Evolutionary conservation across 1,140 invertebrate species (phyloP), one percentile per base, ranked within the genome.

Genomic region (Prorops nasuta): DNA sequence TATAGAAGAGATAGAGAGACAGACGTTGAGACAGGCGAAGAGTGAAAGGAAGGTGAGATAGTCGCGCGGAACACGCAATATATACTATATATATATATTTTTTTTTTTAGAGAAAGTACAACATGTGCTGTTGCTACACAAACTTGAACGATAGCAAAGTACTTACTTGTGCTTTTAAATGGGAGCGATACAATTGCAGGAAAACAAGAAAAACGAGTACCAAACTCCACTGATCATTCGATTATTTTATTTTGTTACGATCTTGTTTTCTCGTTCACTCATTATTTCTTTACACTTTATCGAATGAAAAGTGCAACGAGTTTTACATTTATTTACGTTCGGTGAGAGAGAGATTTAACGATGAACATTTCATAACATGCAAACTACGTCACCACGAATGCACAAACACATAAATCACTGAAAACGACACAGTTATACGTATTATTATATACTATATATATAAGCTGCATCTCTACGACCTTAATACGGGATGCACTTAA

Each of bases 1-100:
- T 18, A 49, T 15, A 39, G 46, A 22, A 22, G 22, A 37, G 28
- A 43, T 18, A 37, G 37, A 53, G 15, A 44, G 34, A 15, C 22
- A 44, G 34, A 49, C 24, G 40, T 36, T 20, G 31, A 39, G 39
- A 28, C 38, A 12, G 42, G 24, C 46, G 47, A 43, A 53, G 46
- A 49, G 31, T 14, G 46, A 39, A 43, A 24, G 19, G 17, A 21
- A 48, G 3, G 18, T 7, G 24, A 28, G 10, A 10, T 28, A 28
- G 24, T 28, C 24, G 24, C 24, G 24, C 24, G 10, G 24, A 28
- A 28, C 24, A 6, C 24, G 24, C 24, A 28, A 10, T 28, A 28
- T 28, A 4, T 6, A 10, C 24, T 6, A 10, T 28, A 28, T 28
- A 28, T 10, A 10, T 28, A 28, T 28, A 28, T 28, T n/a, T n/a